These are phyloP conservation scores for Glaucopsyche alexis DNA, from an alignment of 2,888 invertebrate genomes.

Conservation along the genomic window DNA sequence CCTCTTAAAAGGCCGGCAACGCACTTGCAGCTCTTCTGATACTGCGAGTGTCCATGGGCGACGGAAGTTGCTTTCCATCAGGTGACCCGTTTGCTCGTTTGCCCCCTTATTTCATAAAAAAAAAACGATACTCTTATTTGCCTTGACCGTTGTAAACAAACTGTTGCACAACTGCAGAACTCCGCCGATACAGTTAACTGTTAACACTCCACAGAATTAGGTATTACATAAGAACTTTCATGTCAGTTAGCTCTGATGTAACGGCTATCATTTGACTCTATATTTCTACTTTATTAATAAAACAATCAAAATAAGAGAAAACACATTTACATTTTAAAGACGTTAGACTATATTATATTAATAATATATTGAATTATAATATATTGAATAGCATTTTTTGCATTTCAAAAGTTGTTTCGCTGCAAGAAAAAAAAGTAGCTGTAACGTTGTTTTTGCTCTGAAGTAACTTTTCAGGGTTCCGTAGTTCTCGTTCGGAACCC, in stretches of 20 bases:
- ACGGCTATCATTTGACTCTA: neutral
- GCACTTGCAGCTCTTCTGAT: too few species aligned
- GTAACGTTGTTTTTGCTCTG: too few species aligned
- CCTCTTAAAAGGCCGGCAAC: too few species aligned
- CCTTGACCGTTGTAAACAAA: neutral
- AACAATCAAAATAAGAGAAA: conserved; percentile 1
- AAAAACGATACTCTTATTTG: neutral
- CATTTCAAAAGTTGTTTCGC: neutral
- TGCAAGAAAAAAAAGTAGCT: neutral
- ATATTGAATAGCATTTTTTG: neutral
- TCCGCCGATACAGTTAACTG: neutral
- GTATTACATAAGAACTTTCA: conserved; percentile 13
- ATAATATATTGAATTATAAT: too few species aligned
- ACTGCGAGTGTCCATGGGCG: too few species aligned
- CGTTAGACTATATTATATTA: neutral
- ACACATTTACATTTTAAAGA: neutral
- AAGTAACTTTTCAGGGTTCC: too few species aligned
- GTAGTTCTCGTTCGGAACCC: too few species aligned
- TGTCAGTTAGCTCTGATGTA: conserved; percentile 16
- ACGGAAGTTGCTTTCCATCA: too few species aligned
- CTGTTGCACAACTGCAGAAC: neutral
- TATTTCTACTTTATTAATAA: neutral
- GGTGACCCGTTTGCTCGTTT: too few species aligned
- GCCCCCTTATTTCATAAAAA: too few species aligned
- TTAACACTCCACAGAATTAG: too few species aligned